These are phyloP conservation scores for Galeruca laticollis DNA, from an alignment of 2,888 invertebrate genomes.

Conservation along the genomic window DNA sequence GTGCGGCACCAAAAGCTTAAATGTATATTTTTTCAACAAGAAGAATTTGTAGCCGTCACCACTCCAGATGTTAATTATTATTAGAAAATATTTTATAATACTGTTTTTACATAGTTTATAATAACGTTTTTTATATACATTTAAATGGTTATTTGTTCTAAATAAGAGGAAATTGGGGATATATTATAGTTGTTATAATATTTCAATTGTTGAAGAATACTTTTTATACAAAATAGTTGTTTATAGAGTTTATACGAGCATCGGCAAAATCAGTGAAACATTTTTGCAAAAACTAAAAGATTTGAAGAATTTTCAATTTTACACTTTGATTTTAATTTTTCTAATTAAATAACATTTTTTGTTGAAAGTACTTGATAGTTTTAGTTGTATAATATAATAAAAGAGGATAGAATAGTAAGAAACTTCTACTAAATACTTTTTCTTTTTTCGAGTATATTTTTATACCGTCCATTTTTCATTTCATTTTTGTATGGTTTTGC, in stretches of 20 bases:
- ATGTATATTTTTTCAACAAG: constrained; percentile 42
- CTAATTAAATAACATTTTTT: no score
- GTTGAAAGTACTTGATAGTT: no score
- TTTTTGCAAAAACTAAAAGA: no score
- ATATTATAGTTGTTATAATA: constrained; percentile 9
- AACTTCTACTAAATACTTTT: no score
- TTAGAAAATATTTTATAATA: constrained; percentile 4
- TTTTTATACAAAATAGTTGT: not conserved
- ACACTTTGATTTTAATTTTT: no score
- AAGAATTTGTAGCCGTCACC: constrained; percentile 11
- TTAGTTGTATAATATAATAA: no score
- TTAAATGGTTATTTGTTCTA: constrained; percentile 5
- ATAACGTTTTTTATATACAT: not conserved
- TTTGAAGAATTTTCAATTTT: no score
- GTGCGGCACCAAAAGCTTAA: constrained; percentile 53
- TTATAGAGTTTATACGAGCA: not conserved
- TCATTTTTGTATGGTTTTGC: no score
- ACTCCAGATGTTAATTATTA: constrained; percentile 17
- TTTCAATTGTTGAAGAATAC: constrained; percentile 8
- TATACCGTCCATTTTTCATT: no score
- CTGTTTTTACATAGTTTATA: not conserved
- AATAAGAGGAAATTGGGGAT: not conserved
- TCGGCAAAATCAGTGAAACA: not conserved
- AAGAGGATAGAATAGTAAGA: no score
- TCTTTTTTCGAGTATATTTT: no score